phyloP scores from a whole-genome alignment of 2,888 invertebrate genomes.

The Neoascia interrupta region DNA sequence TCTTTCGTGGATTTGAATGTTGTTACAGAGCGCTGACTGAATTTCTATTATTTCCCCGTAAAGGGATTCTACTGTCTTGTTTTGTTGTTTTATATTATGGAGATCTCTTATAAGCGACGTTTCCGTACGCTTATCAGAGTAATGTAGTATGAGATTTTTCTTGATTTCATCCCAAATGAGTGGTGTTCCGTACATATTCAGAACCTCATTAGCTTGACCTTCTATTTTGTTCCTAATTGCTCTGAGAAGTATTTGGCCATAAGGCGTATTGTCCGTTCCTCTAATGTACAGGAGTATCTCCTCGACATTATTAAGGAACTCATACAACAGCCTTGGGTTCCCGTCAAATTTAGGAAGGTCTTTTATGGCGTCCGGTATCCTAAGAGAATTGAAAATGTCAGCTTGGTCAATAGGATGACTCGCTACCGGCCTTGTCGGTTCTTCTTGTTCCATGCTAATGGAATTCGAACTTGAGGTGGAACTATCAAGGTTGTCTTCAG shows the following conservation, averaged over 20 bases:
- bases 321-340: neutral
- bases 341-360: conserved; percentile 2
- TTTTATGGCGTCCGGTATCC: neutral
- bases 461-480: neutral
- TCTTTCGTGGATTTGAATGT: conserved; percentile 63
- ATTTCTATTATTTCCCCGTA: conserved; percentile 69
- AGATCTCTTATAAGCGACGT: conserved; percentile 60
- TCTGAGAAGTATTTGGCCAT: neutral
- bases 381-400: neutral
- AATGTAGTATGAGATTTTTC: conserved; percentile 54
- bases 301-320: neutral
- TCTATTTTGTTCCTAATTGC: neutral
- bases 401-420: neutral
- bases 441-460: neutral
- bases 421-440: neutral
- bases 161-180: conserved; percentile 50
- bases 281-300: neutral
- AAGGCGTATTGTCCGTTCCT: conserved; percentile 1
- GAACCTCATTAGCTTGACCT: neutral
- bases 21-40: conserved; percentile 61
- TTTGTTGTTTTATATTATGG: conserved; percentile 39
- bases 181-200: neutral
- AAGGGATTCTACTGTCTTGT: conserved; percentile 56
- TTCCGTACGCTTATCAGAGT: conserved; percentile 64
- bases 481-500: neutral